phyloP scores from a whole-genome alignment of 2,797 vertebrate species.

The Cichlasoma orientale region DNA sequence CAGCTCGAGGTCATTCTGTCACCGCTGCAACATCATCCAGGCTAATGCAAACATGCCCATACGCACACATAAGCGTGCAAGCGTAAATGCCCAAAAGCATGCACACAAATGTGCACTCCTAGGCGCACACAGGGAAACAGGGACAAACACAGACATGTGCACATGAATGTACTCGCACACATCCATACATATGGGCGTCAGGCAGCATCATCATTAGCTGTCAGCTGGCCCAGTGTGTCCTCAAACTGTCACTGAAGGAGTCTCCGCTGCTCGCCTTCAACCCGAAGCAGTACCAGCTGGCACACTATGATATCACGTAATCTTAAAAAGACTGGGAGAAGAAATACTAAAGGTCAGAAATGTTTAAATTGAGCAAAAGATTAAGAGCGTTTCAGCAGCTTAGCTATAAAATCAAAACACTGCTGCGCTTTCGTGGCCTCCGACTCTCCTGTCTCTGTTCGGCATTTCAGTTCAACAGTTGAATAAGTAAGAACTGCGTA shows the following conservation, averaged over 20 bases:
- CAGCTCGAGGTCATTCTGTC: constrained; percentile 52
- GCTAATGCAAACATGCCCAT: constrained; percentile 36
- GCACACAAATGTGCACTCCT: neutral
- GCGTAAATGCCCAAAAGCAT: constrained; percentile 10
- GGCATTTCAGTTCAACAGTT: neutral
- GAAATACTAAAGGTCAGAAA: neutral
- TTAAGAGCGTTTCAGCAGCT: neutral
- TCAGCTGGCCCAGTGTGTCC: constrained; percentile 34
- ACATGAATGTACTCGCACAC: neutral
- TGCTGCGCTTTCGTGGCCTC: neutral
- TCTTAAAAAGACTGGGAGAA: neutral
- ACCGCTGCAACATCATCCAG: constrained; percentile 17
- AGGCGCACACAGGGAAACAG: neutral
- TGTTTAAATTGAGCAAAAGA: neutral
- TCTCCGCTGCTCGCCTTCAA: constrained; percentile 14
- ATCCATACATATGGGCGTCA: constrained; percentile 41
- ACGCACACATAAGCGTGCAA: neutral
- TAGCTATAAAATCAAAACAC: neutral
- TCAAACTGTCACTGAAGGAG: constrained; percentile 59
- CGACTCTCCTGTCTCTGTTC: neutral
- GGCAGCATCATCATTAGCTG: constrained; percentile 57
- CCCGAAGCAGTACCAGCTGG: constrained; percentile 42
- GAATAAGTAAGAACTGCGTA: neutral
- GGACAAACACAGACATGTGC: neutral
- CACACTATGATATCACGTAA: neutral